These are phyloP conservation scores for Ptycholaimellus sp. DNA, from an alignment of 2,888 invertebrate genomes.

Conservation along the genomic window DNA sequence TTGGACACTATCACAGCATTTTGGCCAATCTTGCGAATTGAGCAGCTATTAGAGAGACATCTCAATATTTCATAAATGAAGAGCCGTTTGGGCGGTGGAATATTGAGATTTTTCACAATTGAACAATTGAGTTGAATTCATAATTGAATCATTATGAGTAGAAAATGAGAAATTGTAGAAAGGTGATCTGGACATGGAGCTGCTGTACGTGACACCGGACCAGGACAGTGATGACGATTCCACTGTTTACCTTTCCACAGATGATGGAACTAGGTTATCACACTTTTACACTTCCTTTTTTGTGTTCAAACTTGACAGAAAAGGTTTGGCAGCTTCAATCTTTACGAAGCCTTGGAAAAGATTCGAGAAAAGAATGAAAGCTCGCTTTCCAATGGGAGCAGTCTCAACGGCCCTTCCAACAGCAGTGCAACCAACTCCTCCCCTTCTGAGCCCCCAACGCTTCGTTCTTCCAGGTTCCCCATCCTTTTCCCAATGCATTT, in stretches of 20 bases:
- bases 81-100: no score
- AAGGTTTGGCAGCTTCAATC: conserved; percentile 7
- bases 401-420: no score
- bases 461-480: no score
- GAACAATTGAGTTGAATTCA: no score
- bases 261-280: conserved; percentile 14
- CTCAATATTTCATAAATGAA: no score
- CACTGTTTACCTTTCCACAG: conserved; percentile 17
- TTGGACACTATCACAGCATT: neutral
- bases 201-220: conserved; percentile 52
- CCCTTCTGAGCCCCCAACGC: conserved; percentile 10
- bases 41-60: neutral
- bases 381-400: no score
- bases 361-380: no score
- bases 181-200: conserved; percentile 49
- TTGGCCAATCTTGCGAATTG: neutral
- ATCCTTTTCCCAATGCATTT: no score
- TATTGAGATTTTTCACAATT: no score
- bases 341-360: conserved; percentile 8
- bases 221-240: conserved; percentile 33
- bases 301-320: neutral
- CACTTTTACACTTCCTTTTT: neutral
- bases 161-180: conserved; percentile 23
- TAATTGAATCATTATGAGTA: neutral
- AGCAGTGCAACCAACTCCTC: conserved; percentile 7